Percentiles rank a stretch among this genome's conserved stretches.
Conservation (phyloP, 2,113 vertebrate species). For the Aramus guarauna region DNA sequence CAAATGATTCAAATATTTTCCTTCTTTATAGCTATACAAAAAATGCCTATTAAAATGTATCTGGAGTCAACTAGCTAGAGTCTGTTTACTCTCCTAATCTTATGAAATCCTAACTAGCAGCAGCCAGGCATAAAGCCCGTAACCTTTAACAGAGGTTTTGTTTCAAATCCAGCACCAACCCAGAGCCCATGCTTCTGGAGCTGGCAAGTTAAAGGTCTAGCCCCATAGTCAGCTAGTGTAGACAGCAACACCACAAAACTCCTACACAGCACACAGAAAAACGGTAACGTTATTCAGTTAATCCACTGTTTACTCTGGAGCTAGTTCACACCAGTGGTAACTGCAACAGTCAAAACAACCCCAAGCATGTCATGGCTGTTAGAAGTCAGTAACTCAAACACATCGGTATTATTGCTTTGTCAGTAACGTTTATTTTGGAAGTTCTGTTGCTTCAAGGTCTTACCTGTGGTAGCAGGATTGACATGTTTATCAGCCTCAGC, state of each 20-base stretch:
- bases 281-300: background rate
- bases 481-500: slow-evolving; percentile 69
- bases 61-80: background rate
- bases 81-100: background rate
- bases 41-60: background rate
- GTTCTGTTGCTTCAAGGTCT: slow-evolving; percentile 24
- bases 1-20: background rate
- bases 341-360: background rate
- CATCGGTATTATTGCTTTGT: background rate
- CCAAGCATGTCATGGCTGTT: background rate
- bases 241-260: background rate
- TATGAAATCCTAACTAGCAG: background rate
- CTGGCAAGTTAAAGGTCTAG: background rate
- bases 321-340: background rate
- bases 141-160: background rate
- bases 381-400: background rate
- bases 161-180: background rate
- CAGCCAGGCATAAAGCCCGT: background rate
- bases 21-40: background rate
- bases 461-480: slow-evolving; percentile 79
- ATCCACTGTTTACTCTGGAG: background rate
- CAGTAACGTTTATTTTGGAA: background rate
- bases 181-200: background rate
- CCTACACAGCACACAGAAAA: background rate
- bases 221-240: background rate